Base-by-base conservation (phyloP, 1,140 invertebrate species). In the Papilio helenus region DNA sequence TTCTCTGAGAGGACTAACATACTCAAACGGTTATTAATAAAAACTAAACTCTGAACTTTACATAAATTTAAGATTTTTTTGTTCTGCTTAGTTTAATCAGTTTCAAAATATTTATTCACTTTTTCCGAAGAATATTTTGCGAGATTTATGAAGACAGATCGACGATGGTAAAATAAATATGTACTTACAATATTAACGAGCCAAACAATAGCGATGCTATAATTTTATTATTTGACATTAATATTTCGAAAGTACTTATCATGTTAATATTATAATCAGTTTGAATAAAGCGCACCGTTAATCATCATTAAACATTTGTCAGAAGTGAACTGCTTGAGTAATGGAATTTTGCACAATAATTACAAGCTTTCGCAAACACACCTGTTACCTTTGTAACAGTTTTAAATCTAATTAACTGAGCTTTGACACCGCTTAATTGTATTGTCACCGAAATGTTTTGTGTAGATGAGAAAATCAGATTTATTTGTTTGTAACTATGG, bases 371-470 rank as follows among this genome's bases (percentile, higher is more conserved):
- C 73, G 73, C 49, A 55, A 76, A 76, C 49, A 74, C 72, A 76
- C 73, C 73, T 76, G 73, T 76, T 76, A 76, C 73, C 44, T 29
- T 49, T 29, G 14, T n/a, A 29, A 26, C 26, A 88, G 90, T 91
- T 90, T 87, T 88, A 90, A 93, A 89, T 87, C 89, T 89, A 92
- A 91, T 93, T 90, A 91, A 89, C 83, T 72, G 76, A 79, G 86
- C 88, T 79, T 85, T 82, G 82, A 84, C 79, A 90, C 83, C 80
- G 82, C 85, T 88, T 87, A 80, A 89, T 90, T 90, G 86, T 82
- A 89, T 90, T 90, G 87, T 87, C 85, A 55, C 8, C 7, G 8
- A 55, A 88, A 86, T 88, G 83, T 89, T 86, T 86, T 85, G 78
- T 65, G 26, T 68, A 29, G 26, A 14, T 12, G 1, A 20, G n/a